These are phyloP conservation scores for Rhea americana DNA, from an alignment of 2,113 vertebrate genomes.

Conservation along the genomic window DNA sequence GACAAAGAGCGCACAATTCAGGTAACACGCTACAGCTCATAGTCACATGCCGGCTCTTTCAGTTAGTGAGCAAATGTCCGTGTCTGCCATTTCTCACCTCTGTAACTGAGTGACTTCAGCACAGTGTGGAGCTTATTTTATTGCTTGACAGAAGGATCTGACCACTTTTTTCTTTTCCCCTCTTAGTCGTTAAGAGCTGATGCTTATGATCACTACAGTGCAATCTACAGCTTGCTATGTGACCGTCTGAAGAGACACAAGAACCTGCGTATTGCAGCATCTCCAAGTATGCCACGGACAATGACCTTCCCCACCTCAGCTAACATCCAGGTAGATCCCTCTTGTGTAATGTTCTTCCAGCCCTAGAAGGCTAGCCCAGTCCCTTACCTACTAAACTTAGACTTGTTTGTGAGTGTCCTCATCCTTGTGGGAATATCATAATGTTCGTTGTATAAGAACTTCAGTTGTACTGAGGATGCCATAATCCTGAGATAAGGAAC, in stretches of 20 bases:
- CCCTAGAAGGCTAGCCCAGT: not conserved
- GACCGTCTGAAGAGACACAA: constrained; percentile 97
- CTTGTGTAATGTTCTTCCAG: fast-evolving
- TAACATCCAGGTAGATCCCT: constrained; percentile 82
- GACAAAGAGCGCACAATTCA: constrained; percentile 93
- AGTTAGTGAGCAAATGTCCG: fast-evolving
- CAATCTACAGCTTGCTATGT: constrained; percentile 97
- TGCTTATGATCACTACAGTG: constrained; percentile 97
- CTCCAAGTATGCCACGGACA: constrained; percentile 81
- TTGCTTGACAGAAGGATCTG: not conserved
- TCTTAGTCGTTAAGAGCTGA: constrained; percentile 90
- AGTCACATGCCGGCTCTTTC: fast-evolving
- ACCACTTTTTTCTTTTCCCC: not conserved
- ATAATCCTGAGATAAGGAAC: fast-evolving
- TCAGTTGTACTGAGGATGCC: not conserved
- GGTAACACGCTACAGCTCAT: constrained; percentile 66
- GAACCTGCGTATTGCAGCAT: constrained; percentile 84
- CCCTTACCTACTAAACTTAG: fast-evolving
- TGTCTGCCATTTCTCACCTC: not conserved
- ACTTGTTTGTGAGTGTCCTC: fast-evolving
- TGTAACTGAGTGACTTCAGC: not conserved
- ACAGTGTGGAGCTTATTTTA: fast-evolving
- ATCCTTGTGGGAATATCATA: fast-evolving
- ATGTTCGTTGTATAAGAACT: fast-evolving
- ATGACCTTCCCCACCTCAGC: constrained; percentile 84